Base-by-base conservation (phyloP, 2,797 vertebrate genomes). In the Neomorphus geoffroyi region DNA sequence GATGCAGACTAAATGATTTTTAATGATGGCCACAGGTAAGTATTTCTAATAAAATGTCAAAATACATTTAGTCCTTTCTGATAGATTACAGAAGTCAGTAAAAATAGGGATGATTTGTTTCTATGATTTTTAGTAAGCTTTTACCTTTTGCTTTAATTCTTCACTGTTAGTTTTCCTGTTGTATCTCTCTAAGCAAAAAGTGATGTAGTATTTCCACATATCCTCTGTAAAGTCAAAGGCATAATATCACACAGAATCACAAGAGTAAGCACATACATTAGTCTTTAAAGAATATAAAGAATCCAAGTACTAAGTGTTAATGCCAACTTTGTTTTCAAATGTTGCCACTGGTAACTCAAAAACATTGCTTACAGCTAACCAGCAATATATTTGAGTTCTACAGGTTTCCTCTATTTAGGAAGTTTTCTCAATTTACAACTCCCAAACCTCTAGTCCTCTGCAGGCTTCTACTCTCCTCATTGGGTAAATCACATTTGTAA, bases 171-270 rank as follows among this genome's bases (percentile, higher is more conserved):
- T 99, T 96, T 99, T 99, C 96, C 99, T 99, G 84, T 98, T 98
- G 66, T 97, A 98, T 80, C 98, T 98, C 86, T 99, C 99, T 89
- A 98, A 93, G 87, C 99, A 99, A 97, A 99, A 99, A 11, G 90
- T 95, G 46, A 98, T 94, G 28, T 98, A 99, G 94, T 97, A 98
- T 26, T 98, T 98, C 99, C 99, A 99, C 99, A 99, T 98, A 78
- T 98, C 94, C 97, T 98, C 99, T 99, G 17, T 81, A 93, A 33
- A 78, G 66, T 89, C 78, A 97, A 71, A 94, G 61, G 58, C 46
- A 93, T 18, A 88, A 7, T 17, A 60, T 80, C 35, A 90, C 35
- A 74, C 2, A 72, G 10, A 80, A 62, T 22, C 71, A 75, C 22
- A 79, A 66, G 21, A 91, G 18, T 72, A 81, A 77, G 26, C 17